Evolutionary conservation across 2,888 invertebrate genomes (phyloP).

Genomic region (Andrena bicolor): DNA sequence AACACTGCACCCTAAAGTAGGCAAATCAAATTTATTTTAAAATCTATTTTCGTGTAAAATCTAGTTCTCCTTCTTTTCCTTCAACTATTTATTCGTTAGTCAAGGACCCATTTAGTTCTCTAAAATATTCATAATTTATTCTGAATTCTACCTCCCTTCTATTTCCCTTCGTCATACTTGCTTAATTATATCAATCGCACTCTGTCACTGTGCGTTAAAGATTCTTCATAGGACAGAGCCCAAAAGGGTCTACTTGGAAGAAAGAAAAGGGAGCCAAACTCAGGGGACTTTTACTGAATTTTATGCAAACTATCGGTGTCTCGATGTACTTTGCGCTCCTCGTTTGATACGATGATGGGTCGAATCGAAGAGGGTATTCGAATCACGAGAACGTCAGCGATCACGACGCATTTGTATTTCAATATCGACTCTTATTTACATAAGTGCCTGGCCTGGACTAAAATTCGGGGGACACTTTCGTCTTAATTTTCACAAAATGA

Average conservation of each 20-base stretch:
- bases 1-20: too few relatives aligned
- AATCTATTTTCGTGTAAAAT: too few relatives aligned
- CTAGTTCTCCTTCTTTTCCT: too few relatives aligned
- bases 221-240: too few relatives aligned
- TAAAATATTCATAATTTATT: too few relatives aligned
- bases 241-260: neutral
- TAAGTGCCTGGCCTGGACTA: neutral
- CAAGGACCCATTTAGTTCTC: too few relatives aligned
- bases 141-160: too few relatives aligned
- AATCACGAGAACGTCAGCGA: neutral
- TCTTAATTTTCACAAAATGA: slow-evolving; percentile 19
- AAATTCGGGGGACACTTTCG: slow-evolving; percentile 16
- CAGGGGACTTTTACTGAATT: neutral
- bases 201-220: too few relatives aligned
- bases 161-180: too few relatives aligned
- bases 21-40: too few relatives aligned
- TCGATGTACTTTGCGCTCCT: neutral
- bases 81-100: too few relatives aligned
- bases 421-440: slow-evolving; percentile 25
- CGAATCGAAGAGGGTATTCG: neutral
- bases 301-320: neutral
- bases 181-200: too few relatives aligned
- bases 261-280: neutral
- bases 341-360: neutral
- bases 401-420: neutral